Evolutionary conservation across 2,888 invertebrate species (phyloP), one percentile per base, ranked within the genome.

Genomic region (Calephelis perditalis): DNA sequence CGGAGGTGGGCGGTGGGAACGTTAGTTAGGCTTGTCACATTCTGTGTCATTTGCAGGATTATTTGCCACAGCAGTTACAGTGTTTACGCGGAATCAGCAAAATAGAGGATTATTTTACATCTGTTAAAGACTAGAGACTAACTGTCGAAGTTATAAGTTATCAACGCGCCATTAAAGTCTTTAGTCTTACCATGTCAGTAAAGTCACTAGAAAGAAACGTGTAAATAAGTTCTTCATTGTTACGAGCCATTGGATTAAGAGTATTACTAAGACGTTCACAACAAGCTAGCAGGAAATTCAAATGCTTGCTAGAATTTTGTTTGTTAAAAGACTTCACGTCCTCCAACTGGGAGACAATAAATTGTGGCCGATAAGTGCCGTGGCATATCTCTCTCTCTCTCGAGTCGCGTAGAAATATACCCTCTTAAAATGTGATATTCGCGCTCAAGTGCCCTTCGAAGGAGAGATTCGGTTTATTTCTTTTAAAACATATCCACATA

Each of bases 301-400:
- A 59, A 59, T 59, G 45, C 46, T 55, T 36, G 7, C 58, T 36
- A 45, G 45, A 59, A 56, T 59, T 59, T 59, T 59, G 56, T 59
- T 59, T 59, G 55, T 55, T 44, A 37, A 56, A 54, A 56, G 35
- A 46, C 57, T 46, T 46, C 47, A 47, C 46, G 52, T 58, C 12
- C 44, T 56, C 45, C 43, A 54, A 54, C 59, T 56, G 60, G 55
- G 61, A 59, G 65, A 62, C 70, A 71, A 73, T 74, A 73, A 76
- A 74, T 74, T 72, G 70, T 68, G 69, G 64, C 70, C 74, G 71
- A 73, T 75, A 75, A 76, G 75, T 70, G 74, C 67, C 66, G 62
- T 57, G 62, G 62, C 71, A 71, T 73, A 70, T 72, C 70, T 71
- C 64, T 57, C 70, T 71, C 64, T 57, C 65, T 55, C 44, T 56